Base-by-base conservation (phyloP, 2,888 invertebrate species). In the Mythimna impura region DNA sequence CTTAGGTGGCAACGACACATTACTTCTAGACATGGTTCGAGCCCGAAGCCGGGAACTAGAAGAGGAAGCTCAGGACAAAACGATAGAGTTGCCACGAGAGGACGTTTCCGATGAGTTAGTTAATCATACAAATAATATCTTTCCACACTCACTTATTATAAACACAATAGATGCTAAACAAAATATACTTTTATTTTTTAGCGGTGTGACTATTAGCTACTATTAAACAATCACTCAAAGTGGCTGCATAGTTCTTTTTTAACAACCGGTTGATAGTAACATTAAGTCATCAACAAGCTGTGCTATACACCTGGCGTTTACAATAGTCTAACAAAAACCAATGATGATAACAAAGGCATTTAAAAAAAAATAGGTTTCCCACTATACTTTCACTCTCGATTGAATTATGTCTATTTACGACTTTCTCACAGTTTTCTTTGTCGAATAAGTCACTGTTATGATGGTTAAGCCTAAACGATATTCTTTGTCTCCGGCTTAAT, bases 21-120 rank as follows among this genome's bases (percentile, higher is more conserved):
- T 90, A 69, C 89, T 96, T 3, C 84, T 96, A 57, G 91, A 95
- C 61, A 93, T 95, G 94, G 94, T 96, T 52, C 93, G 96, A 22
- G 93, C 92, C 7, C 91, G 89, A 65, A 93, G 91, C 76, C 90
- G 86, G 22, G 93, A 93, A 63, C 47, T 86, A n/a, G 86, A 89
- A 54, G 89, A 89, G n/a, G 93, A 94, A 80, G 86, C 89, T 2
- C 88, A 89, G 65, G 93, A 93, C 58, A 89, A 90, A 65, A 89
- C 91, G 0, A 83, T 93, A 2, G 89, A 91, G 0, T 76, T 94
- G 66, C 91, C 91, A 0, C 73, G 78, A 25, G 93, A 94, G 3
- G 92, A 94, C 54, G 72, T 78, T 36, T 87, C 89, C 25, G 94
- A 94, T 71, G 91, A 90, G 93, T 94, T 86, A 84, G 90, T 86